Evolutionary conservation across 1,140 invertebrate species (phyloP).

Genomic region (Caenorhabditis remanei): DNA sequence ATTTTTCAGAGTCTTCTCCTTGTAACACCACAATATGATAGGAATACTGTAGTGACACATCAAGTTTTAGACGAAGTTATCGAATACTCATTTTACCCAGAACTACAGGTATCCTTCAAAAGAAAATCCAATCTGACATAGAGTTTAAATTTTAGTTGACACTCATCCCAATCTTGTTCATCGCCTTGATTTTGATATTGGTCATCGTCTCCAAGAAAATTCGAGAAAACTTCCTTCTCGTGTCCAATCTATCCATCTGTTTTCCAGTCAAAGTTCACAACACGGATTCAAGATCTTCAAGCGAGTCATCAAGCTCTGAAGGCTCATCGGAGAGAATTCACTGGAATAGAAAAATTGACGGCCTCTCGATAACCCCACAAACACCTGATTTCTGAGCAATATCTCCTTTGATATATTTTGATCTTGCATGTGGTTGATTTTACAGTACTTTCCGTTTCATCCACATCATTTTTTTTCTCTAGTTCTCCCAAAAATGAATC

Average conservation of each 20-base stretch:
- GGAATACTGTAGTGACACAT: conserved; percentile 1
- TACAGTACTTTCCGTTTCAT: background rate
- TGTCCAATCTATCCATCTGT: conserved; percentile 19
- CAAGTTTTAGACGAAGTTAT: conserved; percentile 22
- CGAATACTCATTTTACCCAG: conserved; percentile 27
- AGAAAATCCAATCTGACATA: background rate
- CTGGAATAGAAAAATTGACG: conserved; percentile 33
- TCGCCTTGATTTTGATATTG: background rate
- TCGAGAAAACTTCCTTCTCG: background rate
- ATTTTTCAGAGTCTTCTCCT: background rate
- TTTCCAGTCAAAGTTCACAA: conserved; percentile 31
- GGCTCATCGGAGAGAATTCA: conserved; percentile 16
- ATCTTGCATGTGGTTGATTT: conserved; percentile 1
- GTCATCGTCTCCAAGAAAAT: background rate
- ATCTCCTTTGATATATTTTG: background rate
- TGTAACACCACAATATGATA: background rate
- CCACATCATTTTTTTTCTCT: background rate
- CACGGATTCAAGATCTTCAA: conserved; percentile 37
- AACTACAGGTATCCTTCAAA: conserved; percentile 4
- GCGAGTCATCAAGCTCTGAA: conserved; percentile 26
- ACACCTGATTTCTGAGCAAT: background rate
- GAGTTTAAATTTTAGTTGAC: background rate
- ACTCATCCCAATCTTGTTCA: background rate
- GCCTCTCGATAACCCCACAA: conserved; percentile 31
- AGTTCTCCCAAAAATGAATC: background rate